phyloP scores from a whole-genome alignment of 2,113 vertebrate genomes.

The Aleadryas rufinucha region DNA sequence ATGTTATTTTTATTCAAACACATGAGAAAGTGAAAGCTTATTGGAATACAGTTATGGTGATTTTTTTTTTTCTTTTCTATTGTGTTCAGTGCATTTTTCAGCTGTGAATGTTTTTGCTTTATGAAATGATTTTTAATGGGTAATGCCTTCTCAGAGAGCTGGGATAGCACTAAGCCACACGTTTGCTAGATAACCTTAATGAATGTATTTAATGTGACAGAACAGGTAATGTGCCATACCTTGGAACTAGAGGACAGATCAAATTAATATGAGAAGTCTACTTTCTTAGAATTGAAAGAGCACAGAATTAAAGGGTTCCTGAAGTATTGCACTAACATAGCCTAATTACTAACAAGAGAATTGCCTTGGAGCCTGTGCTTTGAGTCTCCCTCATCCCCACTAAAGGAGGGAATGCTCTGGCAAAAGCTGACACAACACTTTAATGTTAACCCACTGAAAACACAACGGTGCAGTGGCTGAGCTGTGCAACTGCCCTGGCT shows the following conservation, averaged over 20 bases:
- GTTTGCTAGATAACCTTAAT: constrained; percentile 1
- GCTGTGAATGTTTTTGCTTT: constrained; percentile 70
- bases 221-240: constrained; percentile 13
- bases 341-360: constrained; percentile 22
- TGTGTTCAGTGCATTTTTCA: constrained; percentile 65
- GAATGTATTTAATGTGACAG: constrained; percentile 59
- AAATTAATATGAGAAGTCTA: neutral
- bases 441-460: neutral
- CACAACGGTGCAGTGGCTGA: neutral
- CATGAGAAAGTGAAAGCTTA: constrained; percentile 49
- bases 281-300: constrained; percentile 35
- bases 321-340: constrained; percentile 32
- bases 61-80: constrained; percentile 4
- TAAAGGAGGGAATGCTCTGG: neutral
- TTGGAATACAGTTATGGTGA: constrained; percentile 45
- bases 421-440: neutral
- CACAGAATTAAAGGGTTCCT: constrained; percentile 23
- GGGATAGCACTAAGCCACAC: constrained; percentile 17
- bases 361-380: neutral
- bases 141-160: constrained; percentile 51
- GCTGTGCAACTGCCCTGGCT: neutral
- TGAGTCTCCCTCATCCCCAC: neutral
- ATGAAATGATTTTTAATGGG: constrained; percentile 34
- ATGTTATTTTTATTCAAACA: constrained; percentile 31
- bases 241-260: constrained; percentile 14